Base-by-base conservation (phyloP, 2,888 invertebrate species). In the Diogma glabrata region DNA sequence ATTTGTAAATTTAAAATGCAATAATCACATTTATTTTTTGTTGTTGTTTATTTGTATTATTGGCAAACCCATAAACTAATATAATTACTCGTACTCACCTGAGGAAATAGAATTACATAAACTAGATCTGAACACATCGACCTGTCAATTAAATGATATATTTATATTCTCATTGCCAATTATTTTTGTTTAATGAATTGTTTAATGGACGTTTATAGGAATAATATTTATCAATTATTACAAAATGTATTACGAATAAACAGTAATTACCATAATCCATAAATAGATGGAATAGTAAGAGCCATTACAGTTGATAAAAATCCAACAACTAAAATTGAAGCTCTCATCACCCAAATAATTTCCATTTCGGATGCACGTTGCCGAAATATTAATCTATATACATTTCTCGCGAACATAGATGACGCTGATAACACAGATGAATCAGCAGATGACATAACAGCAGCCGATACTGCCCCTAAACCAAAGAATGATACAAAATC, bases 401-500 rank as follows among this genome's bases (percentile, higher is more conserved):
- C 90, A 71, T 99, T 99, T 67, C 96, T 81, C 55, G 97, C 96
- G 67, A 99, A 99, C 97, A 99, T 97, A 23, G 96, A 94, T 59
- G 93, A 92, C 3, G 97, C 97, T 19, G 96, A 95, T 17, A 99
- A 78, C 49, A 99, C 93, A 59, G 96, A 96, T 50, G 97, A 97
- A 72, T 99, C 97, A 0, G 97, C 97, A 1, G 96, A 96, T 30
- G 96, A 96, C 97, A 99, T 99, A 57, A 99, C 97, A 17, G 97
- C 97, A 2, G 97, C 99, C 0, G 96, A 96, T 7, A 99, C 95
- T 7, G 97, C 97, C 0, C 99, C 99, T 57, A 99, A 78, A 7
- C 96, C 97, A 66, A 99, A 89, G 75, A 99, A 97, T 3, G 96
- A 91, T 22, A 99, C 91, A 69, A 89, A 88, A 67, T 87, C 84